Conservation (phyloP, 1,140 invertebrate species). For the Brachionus rotundiformis region DNA sequence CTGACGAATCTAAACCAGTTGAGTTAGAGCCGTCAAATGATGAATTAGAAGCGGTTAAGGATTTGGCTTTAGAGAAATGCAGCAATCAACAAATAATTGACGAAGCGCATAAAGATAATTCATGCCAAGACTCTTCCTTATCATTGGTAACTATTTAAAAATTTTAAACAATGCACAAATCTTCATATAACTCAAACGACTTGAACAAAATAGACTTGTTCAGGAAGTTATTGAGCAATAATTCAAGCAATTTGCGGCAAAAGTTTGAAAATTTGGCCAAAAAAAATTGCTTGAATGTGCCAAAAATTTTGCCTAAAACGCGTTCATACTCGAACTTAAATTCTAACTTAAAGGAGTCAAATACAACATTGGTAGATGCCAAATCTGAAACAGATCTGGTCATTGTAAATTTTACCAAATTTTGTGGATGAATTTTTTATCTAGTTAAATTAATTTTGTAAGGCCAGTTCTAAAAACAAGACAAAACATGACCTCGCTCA, state of each 20-base stretch:
- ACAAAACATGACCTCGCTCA: conserved; percentile 38
- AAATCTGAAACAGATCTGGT: neutral
- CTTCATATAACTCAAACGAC: neutral
- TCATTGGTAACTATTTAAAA: neutral
- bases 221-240: conserved; percentile 1
- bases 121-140: neutral
- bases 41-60: neutral
- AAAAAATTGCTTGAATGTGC: neutral
- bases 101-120: neutral
- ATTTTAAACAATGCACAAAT: neutral
- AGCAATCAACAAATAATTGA: neutral
- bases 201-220: neutral
- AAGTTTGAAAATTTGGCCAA: conserved; percentile 33
- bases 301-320: neutral
- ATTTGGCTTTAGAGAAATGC: neutral
- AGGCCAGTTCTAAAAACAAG: conserved; percentile 26
- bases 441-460: neutral
- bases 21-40: neutral
- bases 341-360: neutral
- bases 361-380: neutral
- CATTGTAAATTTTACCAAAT: conserved; percentile 24
- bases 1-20: neutral
- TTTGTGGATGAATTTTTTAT: too few species aligned
- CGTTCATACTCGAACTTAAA: neutral
- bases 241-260: neutral